Conservation (phyloP, 2,888 invertebrate species). For the Gnatocerus cornutus region DNA sequence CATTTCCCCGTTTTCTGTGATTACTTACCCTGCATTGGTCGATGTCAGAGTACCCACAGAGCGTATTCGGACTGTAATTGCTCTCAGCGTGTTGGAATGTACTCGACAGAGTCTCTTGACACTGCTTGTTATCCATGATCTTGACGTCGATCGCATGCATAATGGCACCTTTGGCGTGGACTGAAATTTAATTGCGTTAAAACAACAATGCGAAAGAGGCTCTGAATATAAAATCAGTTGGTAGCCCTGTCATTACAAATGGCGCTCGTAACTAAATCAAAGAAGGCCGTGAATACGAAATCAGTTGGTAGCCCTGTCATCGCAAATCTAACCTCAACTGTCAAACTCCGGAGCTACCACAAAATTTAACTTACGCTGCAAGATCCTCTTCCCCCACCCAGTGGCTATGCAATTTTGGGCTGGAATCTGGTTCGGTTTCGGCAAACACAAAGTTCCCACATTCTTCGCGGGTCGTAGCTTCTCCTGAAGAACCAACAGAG, state of each 20-base stretch:
- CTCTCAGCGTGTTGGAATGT: conserved; percentile 76
- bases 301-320: too few relatives aligned
- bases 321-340: too few relatives aligned
- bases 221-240: too few relatives aligned
- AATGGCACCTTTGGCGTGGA: conserved; percentile 82
- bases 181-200: conserved; percentile 71
- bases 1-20: too few relatives aligned
- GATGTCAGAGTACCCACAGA: conserved; percentile 81
- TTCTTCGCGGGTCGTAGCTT: conserved; percentile 79
- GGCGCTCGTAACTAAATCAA: too few relatives aligned
- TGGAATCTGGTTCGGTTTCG: conserved; percentile 74
- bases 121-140: conserved; percentile 77
- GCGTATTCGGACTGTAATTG: conserved; percentile 76
- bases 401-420: conserved; percentile 82
- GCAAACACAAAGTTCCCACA: conserved; percentile 83
- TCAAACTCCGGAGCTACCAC: too few relatives aligned
- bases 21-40: conserved; percentile 84
- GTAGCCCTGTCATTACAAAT: too few relatives aligned
- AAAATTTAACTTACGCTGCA: conserved; percentile 84
- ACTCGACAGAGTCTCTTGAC: conserved; percentile 75
- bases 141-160: conserved; percentile 84
- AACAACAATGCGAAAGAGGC: too few relatives aligned
- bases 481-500: conserved; percentile 80
- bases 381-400: conserved; percentile 87
- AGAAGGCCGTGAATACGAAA: too few relatives aligned